These are phyloP conservation scores for Thymelicus sylvestris DNA, from an alignment of 2,888 invertebrate genomes.

Conservation along the genomic window DNA sequence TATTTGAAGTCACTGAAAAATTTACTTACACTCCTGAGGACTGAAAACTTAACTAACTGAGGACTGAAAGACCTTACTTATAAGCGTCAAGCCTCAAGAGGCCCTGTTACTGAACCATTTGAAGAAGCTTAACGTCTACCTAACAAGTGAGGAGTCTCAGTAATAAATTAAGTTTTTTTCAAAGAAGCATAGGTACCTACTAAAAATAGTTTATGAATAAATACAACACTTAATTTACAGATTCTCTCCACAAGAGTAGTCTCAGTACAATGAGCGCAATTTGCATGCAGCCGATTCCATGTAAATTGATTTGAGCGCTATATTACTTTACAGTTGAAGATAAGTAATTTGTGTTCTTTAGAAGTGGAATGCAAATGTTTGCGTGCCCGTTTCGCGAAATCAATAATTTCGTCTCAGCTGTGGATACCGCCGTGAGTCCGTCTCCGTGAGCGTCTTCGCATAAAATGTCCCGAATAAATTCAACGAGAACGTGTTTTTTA, in stretches of 20 bases:
- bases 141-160: too few species aligned
- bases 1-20: too few species aligned
- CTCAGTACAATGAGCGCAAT: constrained; percentile 8
- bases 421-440: constrained; percentile 39
- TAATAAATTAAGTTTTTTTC: too few species aligned
- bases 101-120: too few species aligned
- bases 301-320: constrained; percentile 21
- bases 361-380: constrained; percentile 72
- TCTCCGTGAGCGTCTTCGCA: constrained; percentile 10
- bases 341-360: constrained; percentile 47
- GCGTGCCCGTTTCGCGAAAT: constrained; percentile 69
- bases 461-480: constrained; percentile 13
- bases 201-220: not conserved
- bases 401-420: constrained; percentile 74
- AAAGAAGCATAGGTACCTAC: not conserved
- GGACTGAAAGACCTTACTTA: too few species aligned
- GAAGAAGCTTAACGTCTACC: too few species aligned
- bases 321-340: constrained; percentile 27
- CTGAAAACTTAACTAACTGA: too few species aligned
- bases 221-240: not conserved
- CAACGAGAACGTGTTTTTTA: not conserved
- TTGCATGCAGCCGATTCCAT: constrained; percentile 10
- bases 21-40: too few species aligned
- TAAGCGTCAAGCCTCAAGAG: too few species aligned
- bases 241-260: not conserved